Evolutionary conservation across 2,888 invertebrate genomes (phyloP).

Genomic region (Leptinotarsa tumamoca): DNA sequence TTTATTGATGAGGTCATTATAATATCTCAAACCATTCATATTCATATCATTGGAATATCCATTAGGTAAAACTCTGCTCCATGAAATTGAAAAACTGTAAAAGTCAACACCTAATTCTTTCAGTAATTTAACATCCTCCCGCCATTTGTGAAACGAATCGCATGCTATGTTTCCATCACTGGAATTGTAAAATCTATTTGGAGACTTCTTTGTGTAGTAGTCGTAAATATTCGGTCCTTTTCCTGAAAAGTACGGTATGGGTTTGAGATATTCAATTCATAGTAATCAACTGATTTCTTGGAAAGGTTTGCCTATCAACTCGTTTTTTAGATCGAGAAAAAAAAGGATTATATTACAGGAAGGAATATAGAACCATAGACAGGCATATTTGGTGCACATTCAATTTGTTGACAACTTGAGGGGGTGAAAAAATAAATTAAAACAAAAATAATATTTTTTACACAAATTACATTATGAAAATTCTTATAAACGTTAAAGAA

Average conservation of each 20-base stretch:
- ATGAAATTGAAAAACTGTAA: constrained; percentile 81
- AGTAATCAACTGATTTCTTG: too few relatives aligned
- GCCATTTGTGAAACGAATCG: constrained; percentile 77
- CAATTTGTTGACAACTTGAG: too few relatives aligned
- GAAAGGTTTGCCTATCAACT: too few relatives aligned
- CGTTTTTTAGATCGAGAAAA: too few relatives aligned
- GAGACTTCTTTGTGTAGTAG: constrained; percentile 66
- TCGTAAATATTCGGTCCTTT: constrained; percentile 77
- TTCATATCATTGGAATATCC: constrained; percentile 77
- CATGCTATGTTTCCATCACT: constrained; percentile 76
- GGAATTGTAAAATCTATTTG: constrained; percentile 69
- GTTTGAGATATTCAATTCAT: too few relatives aligned
- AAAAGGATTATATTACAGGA: too few relatives aligned
- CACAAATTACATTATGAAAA: too few relatives aligned
- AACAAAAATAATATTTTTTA: too few relatives aligned
- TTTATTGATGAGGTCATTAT: constrained; percentile 80
- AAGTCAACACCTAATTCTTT: constrained; percentile 74
- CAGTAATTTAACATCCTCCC: constrained; percentile 75
- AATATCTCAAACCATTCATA: constrained; percentile 79
- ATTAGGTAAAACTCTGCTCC: constrained; percentile 80
- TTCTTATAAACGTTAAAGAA: too few relatives aligned
- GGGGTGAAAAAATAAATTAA: too few relatives aligned
- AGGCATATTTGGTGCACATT: too few relatives aligned
- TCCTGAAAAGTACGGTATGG: constrained; percentile 63
- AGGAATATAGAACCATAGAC: too few relatives aligned